Percentiles rank a stretch among this genome's conserved stretches.
phyloP scores from a whole-genome alignment of 2,888 invertebrate species.

The Heliconius sara region DNA sequence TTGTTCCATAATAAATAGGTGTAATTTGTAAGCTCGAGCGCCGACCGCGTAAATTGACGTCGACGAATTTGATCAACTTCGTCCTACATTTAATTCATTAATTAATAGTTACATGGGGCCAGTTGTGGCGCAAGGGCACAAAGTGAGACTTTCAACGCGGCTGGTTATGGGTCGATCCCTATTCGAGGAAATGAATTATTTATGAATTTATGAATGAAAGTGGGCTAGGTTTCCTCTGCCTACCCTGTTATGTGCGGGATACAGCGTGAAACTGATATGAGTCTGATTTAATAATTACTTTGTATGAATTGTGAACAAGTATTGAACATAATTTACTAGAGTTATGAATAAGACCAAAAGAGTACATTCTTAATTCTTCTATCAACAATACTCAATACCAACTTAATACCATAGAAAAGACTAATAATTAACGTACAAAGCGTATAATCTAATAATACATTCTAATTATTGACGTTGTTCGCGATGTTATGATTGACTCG shows the following conservation, averaged over 20 bases:
- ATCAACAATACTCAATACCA: too few species aligned
- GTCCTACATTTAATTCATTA: constrained; percentile 44
- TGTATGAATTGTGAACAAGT: constrained; percentile 32
- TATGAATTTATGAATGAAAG: too few species aligned
- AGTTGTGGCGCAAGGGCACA: too few species aligned
- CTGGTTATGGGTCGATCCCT: too few species aligned
- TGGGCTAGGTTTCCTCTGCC: too few species aligned
- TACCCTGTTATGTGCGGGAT: too few species aligned
- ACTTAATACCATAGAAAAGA: background rate
- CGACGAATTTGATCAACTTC: constrained; percentile 57
- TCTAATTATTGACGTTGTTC: background rate
- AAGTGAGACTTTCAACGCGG: too few species aligned
- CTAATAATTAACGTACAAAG: background rate
- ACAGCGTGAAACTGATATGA: too few species aligned
- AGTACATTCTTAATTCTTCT: background rate
- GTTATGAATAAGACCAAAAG: background rate
- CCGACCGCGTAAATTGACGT: constrained; percentile 55
- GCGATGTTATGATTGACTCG: background rate
- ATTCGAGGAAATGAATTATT: too few species aligned
- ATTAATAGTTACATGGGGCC: constrained; percentile 26
- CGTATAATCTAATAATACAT: constrained; percentile 1
- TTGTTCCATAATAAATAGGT: constrained; percentile 70
- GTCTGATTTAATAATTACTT: constrained; percentile 30
- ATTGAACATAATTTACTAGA: background rate
- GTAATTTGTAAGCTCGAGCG: constrained; percentile 65